A percentile compares a stretch with the other conserved stretches of the same genome.
Evolutionary conservation across 2,113 vertebrate genomes (phyloP).

Genomic region (Neopipo cinnamomea): DNA sequence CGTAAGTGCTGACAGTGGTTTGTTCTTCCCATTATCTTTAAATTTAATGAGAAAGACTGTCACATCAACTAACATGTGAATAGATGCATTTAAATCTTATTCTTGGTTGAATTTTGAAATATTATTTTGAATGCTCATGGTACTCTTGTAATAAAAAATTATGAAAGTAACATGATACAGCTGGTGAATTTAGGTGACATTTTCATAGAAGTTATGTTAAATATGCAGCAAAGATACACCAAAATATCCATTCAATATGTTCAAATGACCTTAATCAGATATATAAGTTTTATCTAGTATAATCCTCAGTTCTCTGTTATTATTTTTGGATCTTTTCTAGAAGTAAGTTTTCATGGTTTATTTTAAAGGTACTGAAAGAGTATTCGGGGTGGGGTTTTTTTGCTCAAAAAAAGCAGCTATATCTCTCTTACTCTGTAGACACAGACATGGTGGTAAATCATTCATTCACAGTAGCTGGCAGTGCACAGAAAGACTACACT

Average conservation of each 20-base stretch:
- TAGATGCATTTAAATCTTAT: not conserved
- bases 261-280: not conserved
- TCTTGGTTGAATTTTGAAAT: not conserved
- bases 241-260: not conserved
- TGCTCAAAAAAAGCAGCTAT: not conserved
- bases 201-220: not conserved
- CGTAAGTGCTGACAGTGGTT: not conserved
- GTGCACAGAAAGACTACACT: not conserved
- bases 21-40: not conserved
- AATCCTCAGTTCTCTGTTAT: not conserved
- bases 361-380: not conserved
- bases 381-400: not conserved
- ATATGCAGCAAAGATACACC: not conserved
- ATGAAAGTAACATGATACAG: not conserved
- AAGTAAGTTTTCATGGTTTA: not conserved
- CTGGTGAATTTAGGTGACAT: not conserved
- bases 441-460: not conserved
- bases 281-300: not conserved
- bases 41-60: not conserved
- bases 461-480: not conserved
- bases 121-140: not conserved
- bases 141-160: not conserved
- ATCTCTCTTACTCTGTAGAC: not conserved
- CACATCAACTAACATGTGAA: not conserved
- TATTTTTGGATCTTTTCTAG: not conserved